Percentiles rank a stretch among this genome's conserved stretches.
These are phyloP conservation scores for Empis stercorea DNA, from an alignment of 2,888 invertebrate species.

Conservation along the genomic window DNA sequence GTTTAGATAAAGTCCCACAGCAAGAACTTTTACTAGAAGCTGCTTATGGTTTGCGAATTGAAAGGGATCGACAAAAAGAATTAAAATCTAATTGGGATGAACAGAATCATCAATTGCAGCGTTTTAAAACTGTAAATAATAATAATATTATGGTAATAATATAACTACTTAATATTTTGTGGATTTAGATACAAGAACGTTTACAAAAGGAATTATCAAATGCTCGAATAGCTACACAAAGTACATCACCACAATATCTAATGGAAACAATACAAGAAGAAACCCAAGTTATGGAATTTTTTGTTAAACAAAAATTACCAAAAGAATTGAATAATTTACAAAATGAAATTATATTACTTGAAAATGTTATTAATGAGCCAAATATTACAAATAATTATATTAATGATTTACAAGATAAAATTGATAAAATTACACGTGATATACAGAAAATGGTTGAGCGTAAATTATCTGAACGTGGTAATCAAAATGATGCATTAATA, in stretches of 20 bases:
- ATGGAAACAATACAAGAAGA: constrained; percentile 15
- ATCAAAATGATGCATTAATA: constrained; percentile 58
- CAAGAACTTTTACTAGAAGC: constrained; percentile 17
- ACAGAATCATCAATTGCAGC: constrained; percentile 13
- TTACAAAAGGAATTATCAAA: constrained; percentile 15
- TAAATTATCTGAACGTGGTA: constrained; percentile 49
- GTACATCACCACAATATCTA: constrained; percentile 14
- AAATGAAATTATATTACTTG: constrained; percentile 55
- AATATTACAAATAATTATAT: constrained; percentile 54
- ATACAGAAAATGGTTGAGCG: constrained; percentile 61
- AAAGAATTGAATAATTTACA: constrained; percentile 52
- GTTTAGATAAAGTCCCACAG: constrained; percentile 17
- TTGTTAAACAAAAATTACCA: constrained; percentile 67
- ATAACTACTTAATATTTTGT: background rate
- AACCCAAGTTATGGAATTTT: constrained; percentile 47
- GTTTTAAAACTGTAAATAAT: constrained; percentile 9
- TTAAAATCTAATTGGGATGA: constrained; percentile 15
- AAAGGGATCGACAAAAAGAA: constrained; percentile 16
- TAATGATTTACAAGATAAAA: constrained; percentile 39
- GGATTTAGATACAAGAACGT: constrained; percentile 10
- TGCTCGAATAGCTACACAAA: constrained; percentile 12
- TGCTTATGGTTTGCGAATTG: constrained; percentile 15
- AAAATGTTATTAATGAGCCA: constrained; percentile 53
- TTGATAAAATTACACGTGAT: constrained; percentile 43
- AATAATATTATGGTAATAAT: background rate